Base-by-base conservation (phyloP, 1,140 invertebrate genomes). In the Parapsyche elsis region DNA sequence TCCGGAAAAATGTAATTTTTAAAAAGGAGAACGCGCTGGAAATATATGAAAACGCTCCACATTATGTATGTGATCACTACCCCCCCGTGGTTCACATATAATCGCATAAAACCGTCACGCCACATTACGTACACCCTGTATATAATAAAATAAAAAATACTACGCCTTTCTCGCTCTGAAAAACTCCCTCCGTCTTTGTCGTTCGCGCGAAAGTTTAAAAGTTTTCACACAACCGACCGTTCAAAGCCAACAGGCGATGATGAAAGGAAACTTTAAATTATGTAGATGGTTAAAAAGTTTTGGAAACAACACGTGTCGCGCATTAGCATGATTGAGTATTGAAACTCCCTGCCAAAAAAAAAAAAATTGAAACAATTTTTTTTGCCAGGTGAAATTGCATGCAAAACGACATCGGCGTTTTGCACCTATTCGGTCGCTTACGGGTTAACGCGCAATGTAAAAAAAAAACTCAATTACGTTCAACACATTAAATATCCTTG, bases 311-410 rank as follows among this genome's bases (percentile, higher is more conserved):
- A 67, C 64, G 64, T 67, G 64, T 67, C 64, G 24, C 5, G 24
- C 64, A 67, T 67, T 67, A 67, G 64, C 64, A 67, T 67, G 64
- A 67, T 67, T 67, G 64, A 67, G 64, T 67, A 26, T 67, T 26
- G 21, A 67, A 26, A 53, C 49, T 2, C 49, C 4, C 12, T 53
- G 10, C 12, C 12, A 12, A 53, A 53, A 14, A 53, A 53, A 38
- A 4, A 4, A 4, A 4, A 4, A 38, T 38, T n/a, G n/a, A 38
- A 38, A 38, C 30, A 38, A 38, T 38, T 38, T 38, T 38, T 38
- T 38, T 38, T 38, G n/a, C 30, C 7, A 38, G 30, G 7, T 7
- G 30, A 38, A 38, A 4, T 38, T 38, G 30, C 30, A 38, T 38
- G 30, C 30, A 38, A 38, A 38, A 38, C 30, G 30, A 7, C 30